phyloP scores from a whole-genome alignment of 2,888 invertebrate species.

The Campopleginae sp. region DNA sequence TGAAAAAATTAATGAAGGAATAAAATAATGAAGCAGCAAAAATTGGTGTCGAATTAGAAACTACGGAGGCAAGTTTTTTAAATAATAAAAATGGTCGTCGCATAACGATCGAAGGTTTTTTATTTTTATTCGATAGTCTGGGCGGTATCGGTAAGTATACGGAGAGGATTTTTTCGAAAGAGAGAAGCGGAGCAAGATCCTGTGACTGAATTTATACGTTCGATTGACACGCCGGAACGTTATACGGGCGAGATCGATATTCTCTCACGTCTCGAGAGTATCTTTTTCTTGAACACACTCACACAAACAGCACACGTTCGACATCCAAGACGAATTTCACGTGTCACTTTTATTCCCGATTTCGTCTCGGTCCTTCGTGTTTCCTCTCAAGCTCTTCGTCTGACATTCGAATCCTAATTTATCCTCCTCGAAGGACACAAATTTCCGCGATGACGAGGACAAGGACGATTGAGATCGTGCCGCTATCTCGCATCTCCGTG shows the following conservation, averaged over 20 bases:
- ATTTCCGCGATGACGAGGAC: slow-evolving; percentile 53
- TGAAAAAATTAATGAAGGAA: too few species aligned
- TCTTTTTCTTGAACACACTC: slow-evolving; percentile 12
- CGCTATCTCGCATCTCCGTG: too few species aligned
- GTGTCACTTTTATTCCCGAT: slow-evolving; percentile 64
- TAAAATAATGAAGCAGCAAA: too few species aligned
- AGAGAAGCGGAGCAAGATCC: slow-evolving; percentile 3
- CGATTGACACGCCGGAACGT: slow-evolving; percentile 29
- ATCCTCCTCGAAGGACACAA: slow-evolving; percentile 58
- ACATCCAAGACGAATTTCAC: slow-evolving; percentile 30
- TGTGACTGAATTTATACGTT: slow-evolving; percentile 50
- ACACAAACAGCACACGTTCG: not conserved
- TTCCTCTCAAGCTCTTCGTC: slow-evolving; percentile 25
- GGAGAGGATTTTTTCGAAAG: slow-evolving; percentile 4
- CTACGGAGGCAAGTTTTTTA: not conserved
- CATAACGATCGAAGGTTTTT: slow-evolving; percentile 4
- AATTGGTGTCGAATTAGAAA: not conserved
- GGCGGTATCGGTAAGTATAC: not conserved
- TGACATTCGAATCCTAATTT: slow-evolving; percentile 61
- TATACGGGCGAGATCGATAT: slow-evolving; percentile 46
- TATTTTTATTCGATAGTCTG: slow-evolving; percentile 9
- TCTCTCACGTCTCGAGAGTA: slow-evolving; percentile 50
- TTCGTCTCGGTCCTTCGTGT: slow-evolving; percentile 51
- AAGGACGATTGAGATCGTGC: slow-evolving; percentile 48
- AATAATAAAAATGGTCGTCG: slow-evolving; percentile 1